Evolutionary conservation across 2,797 vertebrate genomes (phyloP).

Genomic region (Pangasius larnaudii): DNA sequence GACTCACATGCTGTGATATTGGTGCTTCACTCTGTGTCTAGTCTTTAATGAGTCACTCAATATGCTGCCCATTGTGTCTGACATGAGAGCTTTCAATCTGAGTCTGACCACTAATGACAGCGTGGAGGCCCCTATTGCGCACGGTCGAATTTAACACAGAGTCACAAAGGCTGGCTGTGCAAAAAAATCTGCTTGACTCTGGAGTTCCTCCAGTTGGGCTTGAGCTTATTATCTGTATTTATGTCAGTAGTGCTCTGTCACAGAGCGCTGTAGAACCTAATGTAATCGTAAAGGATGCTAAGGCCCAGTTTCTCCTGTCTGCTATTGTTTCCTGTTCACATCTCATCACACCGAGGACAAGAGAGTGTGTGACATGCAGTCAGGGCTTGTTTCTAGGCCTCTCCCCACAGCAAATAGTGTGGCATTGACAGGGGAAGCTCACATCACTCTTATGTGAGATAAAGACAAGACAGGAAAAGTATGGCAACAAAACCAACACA

Average conservation of each 20-base stretch:
- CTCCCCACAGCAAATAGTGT: slow-evolving; percentile 12
- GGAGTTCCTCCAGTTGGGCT: slow-evolving; percentile 29
- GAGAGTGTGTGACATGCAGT: slow-evolving; percentile 31
- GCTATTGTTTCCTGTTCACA: slow-evolving; percentile 36
- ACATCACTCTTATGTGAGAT: not conserved
- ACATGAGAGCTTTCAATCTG: slow-evolving; percentile 52
- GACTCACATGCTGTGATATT: slow-evolving; percentile 48
- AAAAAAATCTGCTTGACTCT: slow-evolving; percentile 29
- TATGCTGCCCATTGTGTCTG: slow-evolving; percentile 54
- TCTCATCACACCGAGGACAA: slow-evolving; percentile 24
- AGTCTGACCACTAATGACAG: slow-evolving; percentile 49
- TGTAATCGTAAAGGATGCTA: slow-evolving; percentile 44
- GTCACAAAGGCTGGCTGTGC: slow-evolving; percentile 36
- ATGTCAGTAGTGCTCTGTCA: slow-evolving; percentile 49
- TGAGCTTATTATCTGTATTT: slow-evolving; percentile 56
- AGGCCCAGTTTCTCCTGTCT: slow-evolving; percentile 30
- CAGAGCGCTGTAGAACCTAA: slow-evolving; percentile 35
- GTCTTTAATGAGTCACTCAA: slow-evolving; percentile 58
- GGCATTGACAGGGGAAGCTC: slow-evolving; percentile 3
- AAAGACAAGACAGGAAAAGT: slow-evolving; percentile 20
- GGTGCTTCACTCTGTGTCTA: slow-evolving; percentile 47
- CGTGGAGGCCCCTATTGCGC: slow-evolving; percentile 37
- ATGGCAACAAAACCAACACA: slow-evolving; percentile 16
- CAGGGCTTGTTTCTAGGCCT: not conserved
- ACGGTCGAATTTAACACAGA: slow-evolving; percentile 38